Base-by-base conservation (phyloP, 2,797 vertebrate genomes). In the Pipistrellus kuhlii region DNA sequence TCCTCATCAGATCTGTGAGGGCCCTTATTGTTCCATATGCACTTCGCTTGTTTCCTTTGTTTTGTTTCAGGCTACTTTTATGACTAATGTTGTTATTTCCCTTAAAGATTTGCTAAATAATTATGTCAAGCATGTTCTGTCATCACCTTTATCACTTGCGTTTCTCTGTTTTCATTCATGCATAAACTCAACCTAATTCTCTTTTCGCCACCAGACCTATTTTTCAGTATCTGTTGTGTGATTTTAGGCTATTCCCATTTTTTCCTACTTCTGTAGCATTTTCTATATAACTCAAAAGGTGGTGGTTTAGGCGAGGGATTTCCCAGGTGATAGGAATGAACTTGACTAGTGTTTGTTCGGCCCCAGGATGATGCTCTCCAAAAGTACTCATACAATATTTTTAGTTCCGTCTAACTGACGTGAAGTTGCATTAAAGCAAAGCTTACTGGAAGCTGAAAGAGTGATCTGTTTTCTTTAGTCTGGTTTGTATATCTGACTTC, bases 151-250 rank as follows among this genome's bases (percentile, higher is more conserved):
- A n/a, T 55, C 35, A 62, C 55, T 72, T 89, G 41, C 51, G 59
- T 73, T 38, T 51, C 23, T 95, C 55, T 73, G 23, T 90, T 88
- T 80, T 41, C 41, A 23, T 78, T 77, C 21, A 35, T 86, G 11
- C 27, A 15, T 64, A 38, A 44, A 21, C 15, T 78, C 77, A 76
- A 76, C 53, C 41, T 82, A 51, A 41, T 86, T 93, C 88, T 85
- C 72, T 88, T 78, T 38, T 64, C n/a, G 23, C 44, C 12, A 23
- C 30, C 6, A 55, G 51, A n/a, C 15, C 6, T 59, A 2, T 25
- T 83, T 82, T 85, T 88, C 38, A 91, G 10, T 17, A 62, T 78
- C 84, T 87, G 27, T 76, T 32, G 44, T 77, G 30, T 86, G 20
- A 72, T 71, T 71, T 73, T 64, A 91, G 27, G 10, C 35, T 77